Evolutionary conservation across 2,113 vertebrate species (phyloP), one percentile per base, ranked within the genome.

Genomic region (Oenanthe oenanthe): DNA sequence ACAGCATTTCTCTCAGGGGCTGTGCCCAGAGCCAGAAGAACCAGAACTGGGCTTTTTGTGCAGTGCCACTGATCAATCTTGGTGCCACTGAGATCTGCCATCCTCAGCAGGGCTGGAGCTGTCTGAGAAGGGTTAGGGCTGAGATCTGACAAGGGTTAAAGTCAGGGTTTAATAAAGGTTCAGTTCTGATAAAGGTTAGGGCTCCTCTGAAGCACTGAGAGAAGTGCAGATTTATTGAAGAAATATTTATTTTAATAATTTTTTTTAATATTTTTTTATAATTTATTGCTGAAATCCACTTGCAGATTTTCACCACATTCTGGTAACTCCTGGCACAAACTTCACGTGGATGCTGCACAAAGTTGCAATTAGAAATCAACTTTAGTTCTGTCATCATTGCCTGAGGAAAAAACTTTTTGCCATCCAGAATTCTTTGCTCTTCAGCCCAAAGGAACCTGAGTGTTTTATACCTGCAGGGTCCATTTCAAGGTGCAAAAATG

Each of bases 231-330:
- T 32, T 34, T 28, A 17, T 2, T 45, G 26, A 76, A 60, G 34
- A 60, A 67, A 54, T 11, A 9, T 26, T 42, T 42, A 36, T 36
- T 36, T 36, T 36, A 36, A 36, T 36, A 36, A 36, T 36, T 36
- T 36, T 36, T 36, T 36, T 36, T 36, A 7, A 36, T 36, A 36
- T 36, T 36, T 36, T 36, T 36, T 36, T 36, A 36, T 36, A 36
- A 36, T 36, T 36, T 36, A 28, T 3, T 72, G 19, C 32, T 79
- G 42, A 80, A 79, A 63, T 3, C 42, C 21, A 22, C 40, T 13
- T 32, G 7, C 2, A 48, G 17, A 24, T 65, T 34, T 40, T n/a
- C 24, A 17, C 10, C 12, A 3, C 0, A 0, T 36, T 71, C 51
- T 79, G 12, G 12, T 56, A 68, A 53, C 38, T 60, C 73, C 38